Base-by-base conservation (phyloP, 2,797 vertebrate species). In the Nannoperca obscura region DNA sequence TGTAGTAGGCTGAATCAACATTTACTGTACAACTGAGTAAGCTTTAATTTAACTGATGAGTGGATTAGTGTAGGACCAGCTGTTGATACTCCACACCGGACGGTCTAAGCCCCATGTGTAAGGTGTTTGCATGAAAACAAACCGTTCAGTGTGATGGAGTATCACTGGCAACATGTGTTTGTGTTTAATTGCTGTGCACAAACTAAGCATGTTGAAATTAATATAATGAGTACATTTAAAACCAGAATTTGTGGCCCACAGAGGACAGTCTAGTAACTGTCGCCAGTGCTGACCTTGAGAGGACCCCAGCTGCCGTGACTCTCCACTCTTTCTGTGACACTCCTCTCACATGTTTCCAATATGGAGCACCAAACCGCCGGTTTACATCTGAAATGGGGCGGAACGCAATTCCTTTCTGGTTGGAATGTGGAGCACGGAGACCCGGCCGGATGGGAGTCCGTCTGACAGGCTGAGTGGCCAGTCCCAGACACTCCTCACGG, bases 271-370 rank as follows among this genome's bases (percentile, higher is more conserved):
- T n/a, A 30, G 54, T 46, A 53, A 76, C 11, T 53, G 20, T 6
- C 55, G 44, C 32, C 17, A 20, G 53, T 6, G n/a, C 49, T 88
- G 80, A 88, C 81, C 90, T 78, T 38, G 44, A 82, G 65, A 81
- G 70, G 75, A 89, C 83, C 87, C 82, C 58, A 7, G 76, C 68
- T 91, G 85, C 82, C 75, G 58, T 90, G 85, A 90, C 83, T 78
- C 50, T 27, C 73, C 69, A 20, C 60, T 81, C 76, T 72, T 71
- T 83, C 74, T 84, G 13, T 85, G 89, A 88, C 87, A 83, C 87
- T 78, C 80, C 74, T 73, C 87, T 88, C 92, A 93, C 86, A 91
- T 93, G 91, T 92, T 92, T 91, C 88, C 90, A 93, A 93, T 92
- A 92, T 82, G 85, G 85, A 83, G 88, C 81, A 84, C 83, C 81